Conservation (phyloP, 2,888 invertebrate genomes). For the Phaedon cochleariae region DNA sequence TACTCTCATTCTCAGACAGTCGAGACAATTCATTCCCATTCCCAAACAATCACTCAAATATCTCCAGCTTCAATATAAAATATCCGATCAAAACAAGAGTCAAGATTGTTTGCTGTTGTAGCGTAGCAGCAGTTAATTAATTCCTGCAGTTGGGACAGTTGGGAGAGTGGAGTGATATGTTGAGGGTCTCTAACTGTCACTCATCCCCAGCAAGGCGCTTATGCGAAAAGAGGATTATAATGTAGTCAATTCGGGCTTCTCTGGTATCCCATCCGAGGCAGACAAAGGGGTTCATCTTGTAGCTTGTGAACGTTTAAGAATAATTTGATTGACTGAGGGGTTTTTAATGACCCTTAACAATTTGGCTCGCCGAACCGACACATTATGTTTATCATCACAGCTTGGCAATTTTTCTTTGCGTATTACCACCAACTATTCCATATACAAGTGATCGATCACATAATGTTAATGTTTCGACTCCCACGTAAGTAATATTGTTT, state of each 20-base stretch:
- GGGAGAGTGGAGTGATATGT: conserved; percentile 26
- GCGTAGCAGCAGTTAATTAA: conserved; percentile 26
- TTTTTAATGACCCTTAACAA: neutral
- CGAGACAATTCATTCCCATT: neutral
- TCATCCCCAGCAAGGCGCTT: conserved; percentile 30
- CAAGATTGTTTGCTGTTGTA: conserved; percentile 24
- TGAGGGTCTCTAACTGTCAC: conserved; percentile 31
- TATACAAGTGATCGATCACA: too few relatives aligned
- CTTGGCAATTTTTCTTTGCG: too few relatives aligned
- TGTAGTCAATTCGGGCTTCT: conserved; percentile 25
- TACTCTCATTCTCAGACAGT: neutral
- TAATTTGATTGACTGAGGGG: neutral
- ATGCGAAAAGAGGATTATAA: conserved; percentile 36
- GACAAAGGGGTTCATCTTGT: neutral
- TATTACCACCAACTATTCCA: too few relatives aligned
- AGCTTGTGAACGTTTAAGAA: neutral
- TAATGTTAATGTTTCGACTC: too few relatives aligned
- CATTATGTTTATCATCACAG: neutral
- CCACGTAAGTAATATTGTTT: too few relatives aligned
- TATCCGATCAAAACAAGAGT: conserved; percentile 28
- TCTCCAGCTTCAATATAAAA: conserved; percentile 23
- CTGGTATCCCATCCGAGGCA: conserved; percentile 1
- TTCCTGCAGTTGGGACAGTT: conserved; percentile 7
- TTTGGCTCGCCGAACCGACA: neutral
- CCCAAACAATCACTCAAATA: conserved; percentile 10